These are phyloP conservation scores for Limonius californicus DNA, from an alignment of 1,140 invertebrate genomes.

Conservation along the genomic window DNA sequence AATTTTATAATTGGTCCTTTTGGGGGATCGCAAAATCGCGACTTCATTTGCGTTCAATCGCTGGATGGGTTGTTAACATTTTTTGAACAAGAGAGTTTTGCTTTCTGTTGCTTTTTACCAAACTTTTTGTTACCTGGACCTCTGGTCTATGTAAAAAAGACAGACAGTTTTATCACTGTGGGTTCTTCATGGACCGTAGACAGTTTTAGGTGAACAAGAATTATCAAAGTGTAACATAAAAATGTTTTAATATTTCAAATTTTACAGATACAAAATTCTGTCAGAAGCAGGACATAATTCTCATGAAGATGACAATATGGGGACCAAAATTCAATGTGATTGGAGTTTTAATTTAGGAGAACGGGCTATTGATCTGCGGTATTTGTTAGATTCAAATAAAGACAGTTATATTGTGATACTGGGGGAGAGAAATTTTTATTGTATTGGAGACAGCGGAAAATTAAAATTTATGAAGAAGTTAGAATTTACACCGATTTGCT, in stretches of 20 bases:
- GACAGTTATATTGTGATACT: slow-evolving; percentile 54
- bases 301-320: slow-evolving; percentile 45
- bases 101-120: slow-evolving; percentile 70
- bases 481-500: slow-evolving; percentile 73
- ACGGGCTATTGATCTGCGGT: slow-evolving; percentile 61
- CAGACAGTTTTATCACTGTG: slow-evolving; percentile 75
- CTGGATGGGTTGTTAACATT: slow-evolving; percentile 79
- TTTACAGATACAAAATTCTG: slow-evolving; percentile 61
- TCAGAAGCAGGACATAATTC: slow-evolving; percentile 53
- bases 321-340: slow-evolving; percentile 60
- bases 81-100: slow-evolving; percentile 84
- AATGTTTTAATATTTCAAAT: too few relatives aligned
- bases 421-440: slow-evolving; percentile 6
- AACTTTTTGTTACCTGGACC: slow-evolving; percentile 76
- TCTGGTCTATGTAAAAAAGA: slow-evolving; percentile 68
- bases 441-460: slow-evolving; percentile 6
- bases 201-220: slow-evolving; percentile 67
- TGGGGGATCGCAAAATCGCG: slow-evolving; percentile 70
- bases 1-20: slow-evolving; percentile 76
- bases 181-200: slow-evolving; percentile 72
- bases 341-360: slow-evolving; percentile 79
- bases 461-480: slow-evolving; percentile 64
- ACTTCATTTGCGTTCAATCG: slow-evolving; percentile 83
- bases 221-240: too few relatives aligned
- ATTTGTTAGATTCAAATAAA: slow-evolving; percentile 50